These are phyloP conservation scores for Sinelater perroti DNA, from an alignment of 2,888 invertebrate genomes.

Conservation along the genomic window DNA sequence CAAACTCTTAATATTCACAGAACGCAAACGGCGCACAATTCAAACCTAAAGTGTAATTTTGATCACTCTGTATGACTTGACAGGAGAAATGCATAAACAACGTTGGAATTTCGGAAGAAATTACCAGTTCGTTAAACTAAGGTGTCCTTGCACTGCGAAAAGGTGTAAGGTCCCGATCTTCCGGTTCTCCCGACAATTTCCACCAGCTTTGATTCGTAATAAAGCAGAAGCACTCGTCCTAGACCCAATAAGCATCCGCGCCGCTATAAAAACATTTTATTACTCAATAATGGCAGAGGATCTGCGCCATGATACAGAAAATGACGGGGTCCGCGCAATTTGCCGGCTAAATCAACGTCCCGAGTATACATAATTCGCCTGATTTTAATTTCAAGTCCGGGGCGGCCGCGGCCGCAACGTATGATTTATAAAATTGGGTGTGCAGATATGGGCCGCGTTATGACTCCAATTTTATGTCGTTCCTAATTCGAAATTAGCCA, in stretches of 20 bases:
- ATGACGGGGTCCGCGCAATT: constrained; percentile 50
- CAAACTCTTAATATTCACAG: too few species aligned
- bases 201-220: constrained; percentile 31
- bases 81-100: too few species aligned
- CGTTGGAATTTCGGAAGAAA: too few species aligned
- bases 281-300: constrained; percentile 49
- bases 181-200: too few species aligned
- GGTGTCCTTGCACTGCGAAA: too few species aligned
- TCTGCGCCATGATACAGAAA: constrained; percentile 46
- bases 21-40: too few species aligned
- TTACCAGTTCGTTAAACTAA: too few species aligned
- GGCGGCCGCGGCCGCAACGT: constrained; percentile 37
- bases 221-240: constrained; percentile 30
- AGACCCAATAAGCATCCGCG: constrained; percentile 43
- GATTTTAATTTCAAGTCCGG: constrained; percentile 45
- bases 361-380: constrained; percentile 42
- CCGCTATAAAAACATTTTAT: constrained; percentile 49
- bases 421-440: constrained; percentile 50
- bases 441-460: constrained; percentile 41
- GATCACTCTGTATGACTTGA: too few species aligned
- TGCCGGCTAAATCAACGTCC: constrained; percentile 41
- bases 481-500: constrained; percentile 41
- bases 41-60: too few species aligned
- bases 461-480: constrained; percentile 41
- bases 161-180: too few species aligned